phyloP scores from a whole-genome alignment of 1,140 invertebrate genomes.

The Achroia grisella region DNA sequence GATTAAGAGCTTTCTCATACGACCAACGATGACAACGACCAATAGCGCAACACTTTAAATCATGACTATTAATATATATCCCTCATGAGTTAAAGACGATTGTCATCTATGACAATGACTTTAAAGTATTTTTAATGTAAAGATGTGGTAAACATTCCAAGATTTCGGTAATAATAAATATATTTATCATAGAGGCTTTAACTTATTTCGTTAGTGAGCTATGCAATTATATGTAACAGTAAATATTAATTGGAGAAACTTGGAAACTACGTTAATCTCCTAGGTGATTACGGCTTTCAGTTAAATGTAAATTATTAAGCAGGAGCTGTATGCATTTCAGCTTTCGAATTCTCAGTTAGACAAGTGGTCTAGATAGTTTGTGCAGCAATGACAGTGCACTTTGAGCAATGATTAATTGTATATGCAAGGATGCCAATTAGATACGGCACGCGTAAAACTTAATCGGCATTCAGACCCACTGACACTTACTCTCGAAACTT shows the following conservation, averaged over 20 bases:
- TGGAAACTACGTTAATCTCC: constrained; percentile 36
- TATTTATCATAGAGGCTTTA: too few species aligned
- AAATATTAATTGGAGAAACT: constrained; percentile 35
- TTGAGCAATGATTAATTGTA: constrained; percentile 27
- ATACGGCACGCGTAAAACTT: constrained; percentile 39
- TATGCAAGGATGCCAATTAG: constrained; percentile 57
- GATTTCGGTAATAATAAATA: too few species aligned
- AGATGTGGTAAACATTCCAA: too few species aligned
- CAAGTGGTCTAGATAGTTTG: constrained; percentile 30
- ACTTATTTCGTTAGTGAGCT: too few species aligned
- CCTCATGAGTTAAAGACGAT: too few species aligned
- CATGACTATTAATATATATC: too few species aligned
- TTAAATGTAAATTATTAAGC: constrained; percentile 46
- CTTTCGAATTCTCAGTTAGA: constrained; percentile 38
- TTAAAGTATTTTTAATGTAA: too few species aligned
- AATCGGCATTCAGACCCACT: constrained; percentile 25
- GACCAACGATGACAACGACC: too few species aligned
- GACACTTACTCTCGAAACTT: constrained; percentile 17
- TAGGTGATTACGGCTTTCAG: constrained; percentile 50
- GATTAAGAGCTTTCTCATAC: too few species aligned
- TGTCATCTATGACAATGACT: too few species aligned
- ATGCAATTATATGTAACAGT: constrained; percentile 15
- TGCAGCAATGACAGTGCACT: background rate
- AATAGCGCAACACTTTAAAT: too few species aligned
- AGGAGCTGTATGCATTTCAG: constrained; percentile 33